Conservation (phyloP, 2,888 invertebrate genomes). For the Leucoma salicis region DNA sequence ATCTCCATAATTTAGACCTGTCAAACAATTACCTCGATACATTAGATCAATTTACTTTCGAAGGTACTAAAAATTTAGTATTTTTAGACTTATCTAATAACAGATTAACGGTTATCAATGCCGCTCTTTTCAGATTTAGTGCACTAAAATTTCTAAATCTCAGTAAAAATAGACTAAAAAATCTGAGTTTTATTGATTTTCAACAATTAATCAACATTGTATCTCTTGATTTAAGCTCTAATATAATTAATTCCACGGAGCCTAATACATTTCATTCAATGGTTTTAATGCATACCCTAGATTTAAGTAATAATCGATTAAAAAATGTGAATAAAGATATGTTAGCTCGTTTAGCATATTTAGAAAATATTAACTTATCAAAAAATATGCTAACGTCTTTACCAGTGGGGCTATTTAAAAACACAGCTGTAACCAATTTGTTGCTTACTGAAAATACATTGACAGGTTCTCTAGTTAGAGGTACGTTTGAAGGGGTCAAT, state of each 20-base stretch:
- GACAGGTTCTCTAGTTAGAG: slow-evolving; percentile 46
- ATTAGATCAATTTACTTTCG: slow-evolving; percentile 45
- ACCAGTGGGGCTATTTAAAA: slow-evolving; percentile 50
- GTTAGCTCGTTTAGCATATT: slow-evolving; percentile 32
- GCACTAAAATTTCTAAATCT: slow-evolving; percentile 46
- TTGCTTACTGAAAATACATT: slow-evolving; percentile 47
- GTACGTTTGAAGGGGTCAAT: slow-evolving; percentile 60
- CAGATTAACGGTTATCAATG: slow-evolving; percentile 44
- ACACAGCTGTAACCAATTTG: slow-evolving; percentile 43
- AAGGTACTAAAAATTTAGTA: slow-evolving; percentile 46
- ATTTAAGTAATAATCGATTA: slow-evolving; percentile 48
- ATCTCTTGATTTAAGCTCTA: slow-evolving; percentile 45
- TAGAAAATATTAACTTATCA: slow-evolving; percentile 46
- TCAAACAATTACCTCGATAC: slow-evolving; percentile 50
- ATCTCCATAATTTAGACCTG: slow-evolving; percentile 48
- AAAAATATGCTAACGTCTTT: slow-evolving; percentile 47
- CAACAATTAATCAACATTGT: slow-evolving; percentile 38
- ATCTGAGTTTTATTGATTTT: slow-evolving; percentile 43
- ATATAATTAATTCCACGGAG: slow-evolving; percentile 42
- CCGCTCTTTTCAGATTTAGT: slow-evolving; percentile 50
- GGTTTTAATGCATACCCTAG: slow-evolving; percentile 31
- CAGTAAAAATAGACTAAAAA: slow-evolving; percentile 44
- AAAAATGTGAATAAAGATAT: slow-evolving; percentile 31
- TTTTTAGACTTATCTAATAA: slow-evolving; percentile 53
- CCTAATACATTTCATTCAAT: slow-evolving; percentile 38